These are phyloP conservation scores for Malacosoma neustria DNA, from an alignment of 2,888 invertebrate species.

Conservation along the genomic window DNA sequence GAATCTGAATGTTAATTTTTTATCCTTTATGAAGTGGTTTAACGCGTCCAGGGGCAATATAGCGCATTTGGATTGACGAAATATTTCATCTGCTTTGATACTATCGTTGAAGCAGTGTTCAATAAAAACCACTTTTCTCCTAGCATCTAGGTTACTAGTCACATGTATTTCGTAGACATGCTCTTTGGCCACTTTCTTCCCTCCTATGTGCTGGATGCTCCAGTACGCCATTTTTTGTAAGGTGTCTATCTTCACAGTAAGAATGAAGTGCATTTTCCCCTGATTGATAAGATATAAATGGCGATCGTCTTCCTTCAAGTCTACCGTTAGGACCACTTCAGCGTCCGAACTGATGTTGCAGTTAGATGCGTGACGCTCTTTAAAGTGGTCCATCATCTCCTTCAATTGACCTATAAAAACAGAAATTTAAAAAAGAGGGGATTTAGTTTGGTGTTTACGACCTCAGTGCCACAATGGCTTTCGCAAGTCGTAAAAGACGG, in stretches of 20 bases:
- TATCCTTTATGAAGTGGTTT: constrained; percentile 39
- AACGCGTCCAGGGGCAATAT: constrained; percentile 42
- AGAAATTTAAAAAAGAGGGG: too few relatives aligned
- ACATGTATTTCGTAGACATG: constrained; percentile 55
- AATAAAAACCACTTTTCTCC: constrained; percentile 41
- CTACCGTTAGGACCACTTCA: constrained; percentile 37
- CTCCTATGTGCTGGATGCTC: constrained; percentile 53
- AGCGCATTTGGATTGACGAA: constrained; percentile 45
- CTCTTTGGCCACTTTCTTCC: constrained; percentile 41
- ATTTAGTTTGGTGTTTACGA: too few relatives aligned
- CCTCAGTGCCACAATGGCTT: too few relatives aligned
- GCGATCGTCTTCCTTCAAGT: constrained; percentile 37
- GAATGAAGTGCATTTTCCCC: constrained; percentile 43
- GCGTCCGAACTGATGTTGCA: constrained; percentile 37
- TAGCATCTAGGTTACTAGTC: constrained; percentile 38
- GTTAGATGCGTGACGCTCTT: constrained; percentile 41
- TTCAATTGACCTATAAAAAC: constrained; percentile 42
- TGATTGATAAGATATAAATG: constrained; percentile 39
- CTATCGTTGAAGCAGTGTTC: constrained; percentile 57
- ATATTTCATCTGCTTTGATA: constrained; percentile 47
- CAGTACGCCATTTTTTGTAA: constrained; percentile 52
- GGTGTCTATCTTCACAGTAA: constrained; percentile 52
- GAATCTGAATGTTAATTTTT: constrained; percentile 41
- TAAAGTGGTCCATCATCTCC: constrained; percentile 51
- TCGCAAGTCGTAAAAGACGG: too few relatives aligned